Evolutionary conservation across 2,113 vertebrate genomes (phyloP).

Genomic region (human (Homo sapiens)): DNA sequence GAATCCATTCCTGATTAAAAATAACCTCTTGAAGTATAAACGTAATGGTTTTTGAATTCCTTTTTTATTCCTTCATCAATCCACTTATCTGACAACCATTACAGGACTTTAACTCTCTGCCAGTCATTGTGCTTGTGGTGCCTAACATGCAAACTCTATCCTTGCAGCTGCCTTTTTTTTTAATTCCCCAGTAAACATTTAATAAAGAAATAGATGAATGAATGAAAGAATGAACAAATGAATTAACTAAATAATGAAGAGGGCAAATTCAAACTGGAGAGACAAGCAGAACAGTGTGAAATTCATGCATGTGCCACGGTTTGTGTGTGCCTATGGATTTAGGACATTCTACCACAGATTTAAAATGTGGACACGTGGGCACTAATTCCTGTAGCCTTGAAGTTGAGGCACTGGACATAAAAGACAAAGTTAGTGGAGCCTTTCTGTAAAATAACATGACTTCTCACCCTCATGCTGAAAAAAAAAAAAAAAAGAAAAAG

Average conservation of each 20-base stretch:
- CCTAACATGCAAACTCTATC: neutral
- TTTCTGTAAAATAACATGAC: neutral
- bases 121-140: neutral
- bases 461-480: neutral
- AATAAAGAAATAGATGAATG: neutral
- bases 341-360: neutral
- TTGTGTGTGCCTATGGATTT: neutral
- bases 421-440: neutral
- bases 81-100: neutral
- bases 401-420: neutral
- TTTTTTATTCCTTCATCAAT: neutral
- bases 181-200: neutral
- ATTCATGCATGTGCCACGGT: neutral
- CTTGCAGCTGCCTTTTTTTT: neutral
- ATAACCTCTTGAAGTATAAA: slow-evolving; percentile 30
- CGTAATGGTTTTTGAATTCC: neutral
- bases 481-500: neutral
- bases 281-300: neutral
- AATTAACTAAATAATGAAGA: neutral
- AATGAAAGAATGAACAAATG: neutral
- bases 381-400: neutral
- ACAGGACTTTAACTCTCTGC: neutral
- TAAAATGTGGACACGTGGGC: neutral
- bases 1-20: slow-evolving; percentile 51
- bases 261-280: neutral